These are phyloP conservation scores for Pseudomyrmex flavicornis DNA, from an alignment of 1,140 invertebrate genomes.

Conservation along the genomic window DNA sequence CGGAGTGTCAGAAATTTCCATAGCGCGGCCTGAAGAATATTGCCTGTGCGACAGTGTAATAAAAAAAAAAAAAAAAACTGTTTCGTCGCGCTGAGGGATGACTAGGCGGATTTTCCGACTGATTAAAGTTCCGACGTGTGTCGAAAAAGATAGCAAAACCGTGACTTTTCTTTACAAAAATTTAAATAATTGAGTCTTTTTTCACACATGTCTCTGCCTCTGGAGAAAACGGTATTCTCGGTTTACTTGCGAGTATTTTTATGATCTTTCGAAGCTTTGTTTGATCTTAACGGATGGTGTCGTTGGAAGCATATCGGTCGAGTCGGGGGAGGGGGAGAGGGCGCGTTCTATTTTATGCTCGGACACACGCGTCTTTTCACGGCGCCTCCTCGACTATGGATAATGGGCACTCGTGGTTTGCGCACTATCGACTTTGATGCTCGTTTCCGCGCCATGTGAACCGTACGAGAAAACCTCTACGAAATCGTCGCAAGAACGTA, in stretches of 20 bases:
- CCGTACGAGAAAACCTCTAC: neutral
- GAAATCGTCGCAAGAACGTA: conserved; percentile 6
- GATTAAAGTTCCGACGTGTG: neutral
- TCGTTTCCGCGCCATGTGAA: conserved; percentile 19
- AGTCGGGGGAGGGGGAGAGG: neutral
- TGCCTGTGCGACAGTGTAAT: neutral
- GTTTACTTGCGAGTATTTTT: neutral
- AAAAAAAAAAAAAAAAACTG: neutral
- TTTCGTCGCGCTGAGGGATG: neutral
- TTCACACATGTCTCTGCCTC: too few relatives aligned
- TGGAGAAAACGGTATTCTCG: neutral
- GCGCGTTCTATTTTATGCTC: conserved; percentile 21
- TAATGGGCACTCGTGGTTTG: conserved; percentile 39
- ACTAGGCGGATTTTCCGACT: neutral
- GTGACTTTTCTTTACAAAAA: too few relatives aligned
- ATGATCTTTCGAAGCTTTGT: neutral
- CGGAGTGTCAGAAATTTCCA: neutral
- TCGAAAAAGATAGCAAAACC: neutral
- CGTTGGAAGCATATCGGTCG: neutral
- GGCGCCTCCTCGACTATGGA: conserved; percentile 15
- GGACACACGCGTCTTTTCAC: conserved; percentile 18
- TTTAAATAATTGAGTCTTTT: too few relatives aligned
- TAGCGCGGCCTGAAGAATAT: neutral
- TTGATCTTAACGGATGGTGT: neutral
- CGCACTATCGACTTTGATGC: conserved; percentile 40